Evolutionary conservation across 2,888 invertebrate genomes (phyloP).

Genomic region (Mystacides longicornis): DNA sequence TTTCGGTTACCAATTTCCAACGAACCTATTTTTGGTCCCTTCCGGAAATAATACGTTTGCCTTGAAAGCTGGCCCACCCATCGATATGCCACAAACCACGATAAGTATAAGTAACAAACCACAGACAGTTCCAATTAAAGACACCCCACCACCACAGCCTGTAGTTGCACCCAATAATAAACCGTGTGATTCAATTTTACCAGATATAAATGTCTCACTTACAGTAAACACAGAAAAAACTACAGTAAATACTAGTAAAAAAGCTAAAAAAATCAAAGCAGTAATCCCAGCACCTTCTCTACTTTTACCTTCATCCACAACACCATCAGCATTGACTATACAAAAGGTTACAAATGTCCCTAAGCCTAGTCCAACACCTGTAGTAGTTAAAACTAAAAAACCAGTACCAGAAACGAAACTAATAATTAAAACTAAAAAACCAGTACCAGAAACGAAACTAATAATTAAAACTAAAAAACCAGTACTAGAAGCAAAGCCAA

Average conservation of each 20-base stretch:
- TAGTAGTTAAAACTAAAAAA: neutral
- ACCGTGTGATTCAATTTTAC: neutral
- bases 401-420: no score
- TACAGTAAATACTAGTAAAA: neutral
- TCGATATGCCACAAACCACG: neutral
- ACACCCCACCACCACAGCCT: neutral
- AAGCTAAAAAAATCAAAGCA: neutral
- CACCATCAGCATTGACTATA: no score
- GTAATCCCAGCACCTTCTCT: neutral
- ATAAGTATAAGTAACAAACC: neutral
- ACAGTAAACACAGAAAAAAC: neutral
- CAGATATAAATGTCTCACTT: neutral
- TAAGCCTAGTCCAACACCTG: neutral
- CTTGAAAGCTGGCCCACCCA: conserved; percentile 4
- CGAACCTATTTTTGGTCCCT: conserved; percentile 13
- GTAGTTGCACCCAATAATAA: neutral
- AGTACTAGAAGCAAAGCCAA: neutral
- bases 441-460: no score
- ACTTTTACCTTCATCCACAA: neutral
- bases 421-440: no score
- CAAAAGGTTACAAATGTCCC: neutral
- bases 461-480: no score
- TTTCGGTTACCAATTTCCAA: conserved; percentile 3
- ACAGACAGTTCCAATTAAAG: neutral
- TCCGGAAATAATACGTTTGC: conserved; percentile 17